Conservation (phyloP, 2,797 vertebrate species). For the Anas bernieri region DNA sequence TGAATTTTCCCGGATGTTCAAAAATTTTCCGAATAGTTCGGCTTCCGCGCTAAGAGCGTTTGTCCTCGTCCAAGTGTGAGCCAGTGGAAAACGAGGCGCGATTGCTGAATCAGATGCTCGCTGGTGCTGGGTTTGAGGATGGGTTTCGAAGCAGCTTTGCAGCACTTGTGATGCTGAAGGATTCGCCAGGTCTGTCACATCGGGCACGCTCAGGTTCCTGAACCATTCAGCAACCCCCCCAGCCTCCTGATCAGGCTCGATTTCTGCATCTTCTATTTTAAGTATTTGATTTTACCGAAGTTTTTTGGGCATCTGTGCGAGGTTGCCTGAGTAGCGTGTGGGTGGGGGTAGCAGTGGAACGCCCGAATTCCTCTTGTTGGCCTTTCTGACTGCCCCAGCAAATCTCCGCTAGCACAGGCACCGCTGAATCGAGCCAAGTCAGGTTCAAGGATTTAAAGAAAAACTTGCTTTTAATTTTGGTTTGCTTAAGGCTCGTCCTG, state of each 20-base stretch:
- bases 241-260: neutral
- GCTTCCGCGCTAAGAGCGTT: neutral
- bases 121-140: neutral
- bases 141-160: neutral
- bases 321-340: neutral
- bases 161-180: neutral
- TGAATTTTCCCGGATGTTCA: neutral
- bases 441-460: neutral
- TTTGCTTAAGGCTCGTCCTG: slow-evolving; percentile 23
- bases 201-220: neutral
- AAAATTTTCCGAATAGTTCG: neutral
- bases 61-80: neutral
- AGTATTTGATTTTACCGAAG: slow-evolving; percentile 50
- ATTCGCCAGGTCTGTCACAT: slow-evolving; percentile 31
- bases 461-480: slow-evolving; percentile 28
- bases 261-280: slow-evolving; percentile 12
- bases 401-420: neutral
- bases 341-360: neutral
- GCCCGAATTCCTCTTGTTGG: neutral
- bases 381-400: neutral
- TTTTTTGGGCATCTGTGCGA: slow-evolving; percentile 44
- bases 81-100: neutral
- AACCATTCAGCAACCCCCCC: neutral
- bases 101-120: neutral
- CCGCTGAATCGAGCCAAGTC: neutral